phyloP scores from a whole-genome alignment of 2,888 invertebrate genomes.

The Platycheirus albimanus region DNA sequence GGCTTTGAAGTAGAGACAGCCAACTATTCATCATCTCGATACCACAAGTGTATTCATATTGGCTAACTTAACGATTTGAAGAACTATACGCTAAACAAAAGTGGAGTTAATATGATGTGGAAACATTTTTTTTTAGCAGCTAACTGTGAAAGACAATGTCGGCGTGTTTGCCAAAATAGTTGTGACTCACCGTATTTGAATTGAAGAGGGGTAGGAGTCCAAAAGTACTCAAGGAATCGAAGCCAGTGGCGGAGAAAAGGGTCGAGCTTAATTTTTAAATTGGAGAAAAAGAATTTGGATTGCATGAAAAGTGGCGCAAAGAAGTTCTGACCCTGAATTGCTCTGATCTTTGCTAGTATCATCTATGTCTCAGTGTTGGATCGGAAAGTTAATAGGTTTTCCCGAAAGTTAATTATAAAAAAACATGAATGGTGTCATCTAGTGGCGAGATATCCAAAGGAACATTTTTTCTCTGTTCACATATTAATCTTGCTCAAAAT shows the following conservation, averaged over 20 bases:
- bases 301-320: too few species aligned
- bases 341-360: too few species aligned
- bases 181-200: conserved; percentile 31
- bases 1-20: conserved; percentile 6
- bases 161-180: conserved; percentile 13
- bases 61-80: neutral
- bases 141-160: conserved; percentile 48
- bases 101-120: conserved; percentile 60
- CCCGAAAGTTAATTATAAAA: too few species aligned
- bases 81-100: conserved; percentile 57
- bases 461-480: too few species aligned
- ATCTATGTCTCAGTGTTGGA: too few species aligned
- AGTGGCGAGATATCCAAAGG: too few species aligned
- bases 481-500: too few species aligned
- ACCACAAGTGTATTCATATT: conserved; percentile 31
- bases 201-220: neutral
- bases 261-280: neutral
- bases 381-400: too few species aligned
- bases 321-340: too few species aligned
- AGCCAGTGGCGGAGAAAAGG: conserved; percentile 28
- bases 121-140: conserved; percentile 52
- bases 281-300: too few species aligned
- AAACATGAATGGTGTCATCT: too few species aligned
- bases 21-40: conserved; percentile 30
- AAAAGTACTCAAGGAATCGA: neutral